phyloP scores from a whole-genome alignment of 2,113 vertebrate species.

The Mesitornis unicolor region DNA sequence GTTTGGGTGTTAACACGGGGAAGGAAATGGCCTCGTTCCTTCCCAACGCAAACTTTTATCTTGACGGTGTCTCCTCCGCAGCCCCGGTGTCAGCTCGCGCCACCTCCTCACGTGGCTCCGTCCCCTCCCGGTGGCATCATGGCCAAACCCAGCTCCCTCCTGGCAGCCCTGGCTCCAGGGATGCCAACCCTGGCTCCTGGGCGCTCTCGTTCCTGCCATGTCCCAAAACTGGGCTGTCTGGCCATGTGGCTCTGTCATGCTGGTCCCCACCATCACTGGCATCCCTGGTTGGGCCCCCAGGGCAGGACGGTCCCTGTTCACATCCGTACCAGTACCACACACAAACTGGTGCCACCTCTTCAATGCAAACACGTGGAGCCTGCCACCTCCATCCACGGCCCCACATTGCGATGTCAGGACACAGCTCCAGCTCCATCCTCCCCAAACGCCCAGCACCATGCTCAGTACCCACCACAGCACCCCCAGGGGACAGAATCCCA shows the following conservation, averaged over 20 bases:
- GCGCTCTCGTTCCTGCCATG: background rate
- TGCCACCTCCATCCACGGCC: rapidly evolving
- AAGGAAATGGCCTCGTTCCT: slow-evolving; percentile 22
- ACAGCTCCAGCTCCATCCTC: rapidly evolving
- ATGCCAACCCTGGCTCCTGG: background rate
- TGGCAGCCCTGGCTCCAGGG: background rate
- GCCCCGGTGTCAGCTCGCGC: background rate
- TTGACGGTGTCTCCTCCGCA: background rate
- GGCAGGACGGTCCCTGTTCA: rapidly evolving
- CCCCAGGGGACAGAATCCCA: background rate
- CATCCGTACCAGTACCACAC: rapidly evolving
- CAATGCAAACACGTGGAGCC: rapidly evolving
- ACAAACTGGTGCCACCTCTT: background rate
- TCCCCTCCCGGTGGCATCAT: background rate
- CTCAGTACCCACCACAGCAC: background rate
- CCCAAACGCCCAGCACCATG: background rate
- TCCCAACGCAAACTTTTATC: background rate
- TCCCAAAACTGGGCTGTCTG: background rate
- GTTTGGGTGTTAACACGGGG: background rate
- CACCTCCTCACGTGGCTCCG: background rate
- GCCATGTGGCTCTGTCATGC: background rate
- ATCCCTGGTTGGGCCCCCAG: rapidly evolving
- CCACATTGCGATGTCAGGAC: rapidly evolving
- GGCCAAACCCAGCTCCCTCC: background rate
- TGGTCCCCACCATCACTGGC: background rate